These are phyloP conservation scores for Bungarus multicinctus DNA, from an alignment of 2,113 vertebrate genomes.

Conservation along the genomic window DNA sequence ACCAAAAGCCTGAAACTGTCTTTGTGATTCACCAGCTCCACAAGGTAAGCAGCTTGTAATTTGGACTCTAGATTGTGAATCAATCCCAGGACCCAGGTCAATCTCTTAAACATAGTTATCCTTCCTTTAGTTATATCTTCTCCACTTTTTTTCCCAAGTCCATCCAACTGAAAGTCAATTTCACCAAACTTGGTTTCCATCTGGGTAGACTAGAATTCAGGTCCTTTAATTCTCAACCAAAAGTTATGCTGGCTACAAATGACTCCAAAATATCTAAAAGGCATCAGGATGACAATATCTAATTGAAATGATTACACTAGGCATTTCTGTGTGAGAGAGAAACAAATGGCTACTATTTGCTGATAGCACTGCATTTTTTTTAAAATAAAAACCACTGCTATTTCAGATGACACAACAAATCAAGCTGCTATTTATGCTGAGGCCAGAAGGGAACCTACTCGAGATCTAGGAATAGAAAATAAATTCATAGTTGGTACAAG, in stretches of 20 bases:
- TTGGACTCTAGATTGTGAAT: neutral
- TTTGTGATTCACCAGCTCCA: neutral
- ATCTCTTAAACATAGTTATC: neutral
- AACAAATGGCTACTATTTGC: neutral
- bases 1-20: neutral
- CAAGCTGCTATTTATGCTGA: slow-evolving; percentile 4
- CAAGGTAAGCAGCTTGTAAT: neutral
- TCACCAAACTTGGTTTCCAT: neutral
- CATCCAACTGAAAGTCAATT: neutral
- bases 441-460: slow-evolving; percentile 19
- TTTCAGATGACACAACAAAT: slow-evolving; percentile 11
- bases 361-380: neutral
- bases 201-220: neutral
- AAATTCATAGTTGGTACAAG: slow-evolving; percentile 9
- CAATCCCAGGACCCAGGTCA: neutral
- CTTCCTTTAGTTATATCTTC: neutral
- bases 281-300: neutral
- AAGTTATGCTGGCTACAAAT: neutral
- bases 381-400: neutral
- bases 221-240: neutral
- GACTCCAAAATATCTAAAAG: neutral
- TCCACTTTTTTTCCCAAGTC: neutral
- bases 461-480: slow-evolving; percentile 15
- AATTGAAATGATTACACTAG: neutral
- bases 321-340: neutral